These are phyloP conservation scores for Trichomycterus rosablanca DNA, from an alignment of 2,113 vertebrate species.

Conservation along the genomic window DNA sequence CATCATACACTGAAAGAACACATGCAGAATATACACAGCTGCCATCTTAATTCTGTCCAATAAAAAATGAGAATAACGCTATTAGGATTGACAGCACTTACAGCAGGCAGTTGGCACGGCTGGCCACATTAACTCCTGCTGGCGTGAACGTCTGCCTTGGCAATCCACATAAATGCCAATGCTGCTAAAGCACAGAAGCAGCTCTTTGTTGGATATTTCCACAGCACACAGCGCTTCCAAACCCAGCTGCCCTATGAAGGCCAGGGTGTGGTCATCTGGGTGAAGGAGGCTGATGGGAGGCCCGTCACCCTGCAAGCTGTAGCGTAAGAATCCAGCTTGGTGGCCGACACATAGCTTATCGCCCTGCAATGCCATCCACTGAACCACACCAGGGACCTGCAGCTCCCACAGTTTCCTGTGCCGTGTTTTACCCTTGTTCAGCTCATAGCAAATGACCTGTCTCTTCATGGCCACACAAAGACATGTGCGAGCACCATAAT, in stretches of 20 bases:
- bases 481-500: conserved; percentile 81
- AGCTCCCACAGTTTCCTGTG: conserved; percentile 90
- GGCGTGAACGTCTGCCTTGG: conserved; percentile 90
- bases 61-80: no score
- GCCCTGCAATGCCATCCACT: conserved; percentile 94
- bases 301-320: conserved; percentile 77
- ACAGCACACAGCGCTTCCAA: conserved; percentile 90
- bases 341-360: conserved; percentile 91
- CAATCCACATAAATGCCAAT: conserved; percentile 95
- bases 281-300: conserved; percentile 80
- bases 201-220: conserved; percentile 94
- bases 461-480: conserved; percentile 95
- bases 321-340: conserved; percentile 56
- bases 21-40: no score
- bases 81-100: conserved; percentile 74
- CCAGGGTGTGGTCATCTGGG: conserved; percentile 88
- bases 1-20: no score
- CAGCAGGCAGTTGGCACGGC: conserved; percentile 85
- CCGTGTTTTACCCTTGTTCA: conserved; percentile 81
- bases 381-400: conserved; percentile 80
- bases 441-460: conserved; percentile 92
- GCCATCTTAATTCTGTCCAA: no score
- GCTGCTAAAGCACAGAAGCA: conserved; percentile 95
- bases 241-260: conserved; percentile 85
- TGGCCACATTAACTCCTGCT: conserved; percentile 97